Evolutionary conservation across 1,140 invertebrate species (phyloP).

Genomic region (Doryteuthis pealeii): DNA sequence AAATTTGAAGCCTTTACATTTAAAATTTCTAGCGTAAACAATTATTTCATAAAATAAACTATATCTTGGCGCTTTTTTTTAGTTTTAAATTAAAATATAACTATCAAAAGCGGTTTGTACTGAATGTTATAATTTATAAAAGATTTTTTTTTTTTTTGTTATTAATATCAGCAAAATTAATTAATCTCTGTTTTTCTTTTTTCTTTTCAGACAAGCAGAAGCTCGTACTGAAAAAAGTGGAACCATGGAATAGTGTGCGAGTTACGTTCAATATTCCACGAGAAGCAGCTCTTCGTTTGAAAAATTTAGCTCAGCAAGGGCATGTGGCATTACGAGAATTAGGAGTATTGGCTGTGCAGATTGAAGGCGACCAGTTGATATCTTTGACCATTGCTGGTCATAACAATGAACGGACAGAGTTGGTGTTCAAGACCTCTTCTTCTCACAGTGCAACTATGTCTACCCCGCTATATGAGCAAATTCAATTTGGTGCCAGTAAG

Average conservation of each 20-base stretch:
- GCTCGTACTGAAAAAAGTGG: conserved; percentile 75
- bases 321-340: conserved; percentile 83
- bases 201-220: conserved; percentile 48
- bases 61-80: no score
- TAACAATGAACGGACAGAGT: conserved; percentile 73
- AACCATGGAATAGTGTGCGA: conserved; percentile 97
- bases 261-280: conserved; percentile 94
- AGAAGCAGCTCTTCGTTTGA: conserved; percentile 85
- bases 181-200: background rate
- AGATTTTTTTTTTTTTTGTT: no score
- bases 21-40: no score
- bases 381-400: conserved; percentile 80
- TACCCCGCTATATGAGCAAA: background rate
- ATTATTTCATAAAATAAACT: no score
- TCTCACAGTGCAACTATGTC: conserved; percentile 12
- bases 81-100: no score
- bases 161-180: background rate
- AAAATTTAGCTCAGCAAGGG: conserved; percentile 86
- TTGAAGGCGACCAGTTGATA: conserved; percentile 91
- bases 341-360: conserved; percentile 92
- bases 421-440: conserved; percentile 67
- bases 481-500: background rate
- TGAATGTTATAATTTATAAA: no score
- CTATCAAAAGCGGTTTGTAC: no score
- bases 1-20: no score